These are phyloP conservation scores for Poeciliopsis retropinna DNA, from an alignment of 2,113 vertebrate species.

Conservation along the genomic window DNA sequence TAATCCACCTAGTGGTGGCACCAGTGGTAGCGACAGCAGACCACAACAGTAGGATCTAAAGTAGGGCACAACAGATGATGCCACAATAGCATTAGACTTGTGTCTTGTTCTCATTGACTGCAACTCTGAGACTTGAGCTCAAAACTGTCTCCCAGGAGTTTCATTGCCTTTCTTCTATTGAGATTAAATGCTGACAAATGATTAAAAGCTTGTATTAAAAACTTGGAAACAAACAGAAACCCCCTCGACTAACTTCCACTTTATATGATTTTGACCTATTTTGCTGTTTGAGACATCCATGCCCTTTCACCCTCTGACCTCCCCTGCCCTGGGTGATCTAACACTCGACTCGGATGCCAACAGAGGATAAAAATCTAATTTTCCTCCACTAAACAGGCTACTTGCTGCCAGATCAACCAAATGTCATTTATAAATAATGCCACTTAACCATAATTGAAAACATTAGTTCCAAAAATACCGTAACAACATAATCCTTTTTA, in stretches of 20 bases:
- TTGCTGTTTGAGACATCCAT: background rate
- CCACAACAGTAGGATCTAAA: conserved; percentile 24
- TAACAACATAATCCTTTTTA: conserved; percentile 65
- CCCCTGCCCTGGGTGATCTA: conserved; percentile 28
- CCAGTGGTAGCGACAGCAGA: conserved; percentile 21
- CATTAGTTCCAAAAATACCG: conserved; percentile 56
- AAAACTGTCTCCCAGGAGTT: background rate
- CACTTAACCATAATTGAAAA: conserved; percentile 77
- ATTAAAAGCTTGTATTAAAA: background rate
- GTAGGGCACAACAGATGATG: conserved; percentile 70
- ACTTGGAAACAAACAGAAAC: background rate
- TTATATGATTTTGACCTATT: background rate
- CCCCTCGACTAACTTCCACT: background rate
- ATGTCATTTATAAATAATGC: conserved; percentile 73
- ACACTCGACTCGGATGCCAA: conserved; percentile 32
- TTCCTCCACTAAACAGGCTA: conserved; percentile 65
- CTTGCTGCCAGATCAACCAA: conserved; percentile 66
- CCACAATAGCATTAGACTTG: conserved; percentile 53
- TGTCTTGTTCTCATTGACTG: conserved; percentile 30
- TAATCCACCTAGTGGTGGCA: conserved; percentile 63
- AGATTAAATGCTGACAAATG: background rate
- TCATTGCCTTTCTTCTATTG: background rate
- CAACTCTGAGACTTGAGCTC: conserved; percentile 19
- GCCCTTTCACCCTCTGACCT: conserved; percentile 18
- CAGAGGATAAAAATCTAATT: conserved; percentile 51